Percentiles rank a stretch among this genome's conserved stretches.
phyloP scores from a whole-genome alignment of 2,888 invertebrate species.

The Nipponacmea schrenckii region DNA sequence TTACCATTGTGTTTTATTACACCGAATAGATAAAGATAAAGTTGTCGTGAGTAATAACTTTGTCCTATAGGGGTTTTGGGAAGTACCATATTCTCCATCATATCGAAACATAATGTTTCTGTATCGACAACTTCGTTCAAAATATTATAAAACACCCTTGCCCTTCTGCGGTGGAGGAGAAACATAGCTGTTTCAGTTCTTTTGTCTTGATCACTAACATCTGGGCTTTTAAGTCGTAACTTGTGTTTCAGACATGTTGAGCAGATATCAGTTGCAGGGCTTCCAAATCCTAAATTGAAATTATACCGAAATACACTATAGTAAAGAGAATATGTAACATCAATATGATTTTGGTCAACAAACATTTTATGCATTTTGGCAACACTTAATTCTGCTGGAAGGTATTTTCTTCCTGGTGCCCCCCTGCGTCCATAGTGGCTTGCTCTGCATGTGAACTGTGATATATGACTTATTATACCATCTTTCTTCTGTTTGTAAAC shows the following conservation, averaged over 20 bases:
- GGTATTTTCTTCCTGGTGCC: too few species aligned
- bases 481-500: too few species aligned
- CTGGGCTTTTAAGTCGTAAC: background rate
- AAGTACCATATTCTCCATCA: slow-evolving; percentile 27
- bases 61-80: too few species aligned
- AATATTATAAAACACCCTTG: slow-evolving; percentile 18
- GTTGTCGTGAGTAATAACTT: too few species aligned
- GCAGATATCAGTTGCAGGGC: slow-evolving; percentile 22
- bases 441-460: too few species aligned
- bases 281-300: slow-evolving; percentile 22
- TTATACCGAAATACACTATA: slow-evolving; percentile 12
- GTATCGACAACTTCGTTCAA: slow-evolving; percentile 16
- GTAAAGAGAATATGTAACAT: slow-evolving; percentile 11
- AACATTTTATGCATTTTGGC: slow-evolving; percentile 17
- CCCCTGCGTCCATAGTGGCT: too few species aligned
- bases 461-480: too few species aligned
- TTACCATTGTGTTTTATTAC: too few species aligned
- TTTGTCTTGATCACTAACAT: background rate
- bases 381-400: too few species aligned
- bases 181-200: background rate
- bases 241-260: slow-evolving; percentile 8
- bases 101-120: slow-evolving; percentile 21
- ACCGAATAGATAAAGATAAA: too few species aligned
- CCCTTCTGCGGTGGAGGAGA: slow-evolving; percentile 11
- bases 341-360: slow-evolving; percentile 7